Conservation (phyloP, 2,113 vertebrate genomes). For the Numida meleagris region DNA sequence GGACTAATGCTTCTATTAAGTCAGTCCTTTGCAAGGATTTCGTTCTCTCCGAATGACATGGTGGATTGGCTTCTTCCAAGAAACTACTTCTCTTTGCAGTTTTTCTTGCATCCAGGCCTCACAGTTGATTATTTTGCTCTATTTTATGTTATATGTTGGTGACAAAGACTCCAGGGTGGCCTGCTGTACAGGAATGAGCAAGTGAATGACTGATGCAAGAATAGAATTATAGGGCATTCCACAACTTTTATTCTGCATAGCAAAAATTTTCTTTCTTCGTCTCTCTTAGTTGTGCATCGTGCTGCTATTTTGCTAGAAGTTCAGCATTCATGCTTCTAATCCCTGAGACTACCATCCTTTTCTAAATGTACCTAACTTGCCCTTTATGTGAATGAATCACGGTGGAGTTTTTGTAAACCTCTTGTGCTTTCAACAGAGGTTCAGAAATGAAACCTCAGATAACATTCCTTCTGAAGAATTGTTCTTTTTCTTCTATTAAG, state of each 20-base stretch:
- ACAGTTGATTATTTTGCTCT: background rate
- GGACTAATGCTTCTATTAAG: background rate
- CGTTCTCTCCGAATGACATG: background rate
- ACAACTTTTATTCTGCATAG: background rate
- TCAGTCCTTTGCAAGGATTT: background rate
- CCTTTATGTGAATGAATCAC: accelerated
- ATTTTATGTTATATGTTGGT: background rate
- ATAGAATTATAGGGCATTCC: background rate
- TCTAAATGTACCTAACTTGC: background rate
- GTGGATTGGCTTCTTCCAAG: background rate
- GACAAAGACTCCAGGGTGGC: background rate
- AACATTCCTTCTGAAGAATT: background rate
- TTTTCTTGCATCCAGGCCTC: background rate
- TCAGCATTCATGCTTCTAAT: background rate
- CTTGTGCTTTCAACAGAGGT: background rate
- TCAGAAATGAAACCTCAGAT: background rate
- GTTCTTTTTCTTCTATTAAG: background rate
- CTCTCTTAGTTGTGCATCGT: background rate
- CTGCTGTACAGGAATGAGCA: background rate
- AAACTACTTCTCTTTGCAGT: background rate
- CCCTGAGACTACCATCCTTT: background rate
- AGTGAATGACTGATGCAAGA: background rate
- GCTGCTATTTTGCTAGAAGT: background rate
- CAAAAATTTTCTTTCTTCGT: background rate
- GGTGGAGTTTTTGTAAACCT: background rate